These are phyloP conservation scores for Xyrichtys novacula DNA, from an alignment of 2,797 vertebrate species.

Conservation along the genomic window DNA sequence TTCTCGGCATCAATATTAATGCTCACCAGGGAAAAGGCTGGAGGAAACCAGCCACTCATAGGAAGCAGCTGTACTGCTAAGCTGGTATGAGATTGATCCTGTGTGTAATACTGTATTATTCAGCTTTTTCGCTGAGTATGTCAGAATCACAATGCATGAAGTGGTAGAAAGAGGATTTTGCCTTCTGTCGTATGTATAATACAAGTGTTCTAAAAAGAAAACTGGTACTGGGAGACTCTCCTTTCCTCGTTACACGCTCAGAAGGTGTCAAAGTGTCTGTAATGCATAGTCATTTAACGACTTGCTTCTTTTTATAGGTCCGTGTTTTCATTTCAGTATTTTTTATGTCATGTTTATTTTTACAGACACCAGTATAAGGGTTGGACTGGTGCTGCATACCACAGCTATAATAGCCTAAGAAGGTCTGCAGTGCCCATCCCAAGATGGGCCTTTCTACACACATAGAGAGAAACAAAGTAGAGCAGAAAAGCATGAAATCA, in stretches of 20 bases:
- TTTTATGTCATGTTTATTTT: conserved; percentile 15
- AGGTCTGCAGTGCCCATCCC: neutral
- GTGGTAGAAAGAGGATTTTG: neutral
- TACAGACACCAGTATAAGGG: neutral
- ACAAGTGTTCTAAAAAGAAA: neutral
- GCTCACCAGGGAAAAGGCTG: conserved; percentile 43
- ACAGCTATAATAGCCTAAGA: conserved; percentile 20
- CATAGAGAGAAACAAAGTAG: neutral
- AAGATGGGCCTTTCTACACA: conserved; percentile 12
- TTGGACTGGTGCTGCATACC: conserved; percentile 20
- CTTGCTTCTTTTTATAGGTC: conserved; percentile 17
- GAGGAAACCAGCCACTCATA: conserved; percentile 33
- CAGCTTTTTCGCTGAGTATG: conserved; percentile 32
- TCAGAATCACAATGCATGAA: conserved; percentile 6
- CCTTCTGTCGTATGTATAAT: neutral
- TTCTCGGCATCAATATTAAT: conserved; percentile 74
- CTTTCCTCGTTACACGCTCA: neutral
- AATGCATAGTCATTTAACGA: neutral
- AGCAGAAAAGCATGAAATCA: neutral
- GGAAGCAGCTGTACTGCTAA: conserved; percentile 51
- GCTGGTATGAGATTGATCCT: conserved; percentile 34
- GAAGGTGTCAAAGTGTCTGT: neutral
- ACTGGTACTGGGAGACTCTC: neutral
- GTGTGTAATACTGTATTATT: conserved; percentile 21
- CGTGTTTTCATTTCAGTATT: neutral